Evolutionary conservation across 2,797 vertebrate species (phyloP).

Genomic region (Apodemus agrarius): DNA sequence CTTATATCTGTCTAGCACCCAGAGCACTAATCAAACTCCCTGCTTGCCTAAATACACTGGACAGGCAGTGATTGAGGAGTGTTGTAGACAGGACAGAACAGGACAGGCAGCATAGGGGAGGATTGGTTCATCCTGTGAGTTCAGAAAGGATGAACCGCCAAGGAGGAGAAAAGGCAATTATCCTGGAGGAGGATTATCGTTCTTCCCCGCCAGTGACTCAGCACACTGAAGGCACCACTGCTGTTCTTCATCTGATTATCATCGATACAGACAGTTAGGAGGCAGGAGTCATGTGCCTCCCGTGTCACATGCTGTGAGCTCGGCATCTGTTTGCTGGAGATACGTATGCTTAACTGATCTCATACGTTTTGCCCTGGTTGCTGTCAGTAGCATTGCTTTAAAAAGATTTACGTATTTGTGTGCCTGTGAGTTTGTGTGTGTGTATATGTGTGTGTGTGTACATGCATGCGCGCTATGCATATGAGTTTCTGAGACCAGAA

Average conservation of each 20-base stretch:
- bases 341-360: neutral
- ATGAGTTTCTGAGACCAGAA: neutral
- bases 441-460: fast-evolving
- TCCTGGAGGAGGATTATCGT: constrained; percentile 6
- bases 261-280: constrained; percentile 42
- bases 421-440: neutral
- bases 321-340: constrained; percentile 26
- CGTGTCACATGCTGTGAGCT: constrained; percentile 1
- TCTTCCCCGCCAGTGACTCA: constrained; percentile 27
- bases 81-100: neutral
- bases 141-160: neutral
- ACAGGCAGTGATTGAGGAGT: neutral
- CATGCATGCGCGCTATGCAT: neutral
- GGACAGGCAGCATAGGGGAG: neutral
- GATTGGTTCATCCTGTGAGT: neutral
- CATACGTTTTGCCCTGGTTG: neutral
- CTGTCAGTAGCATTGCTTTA: neutral
- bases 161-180: neutral
- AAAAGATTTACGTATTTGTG: neutral
- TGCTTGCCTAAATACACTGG: neutral
- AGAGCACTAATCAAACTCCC: constrained; percentile 29
- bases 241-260: constrained; percentile 14
- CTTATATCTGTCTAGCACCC: neutral
- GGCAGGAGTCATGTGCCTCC: neutral
- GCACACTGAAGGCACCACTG: neutral